Evolutionary conservation across 2,888 invertebrate genomes (phyloP), one percentile per base, ranked within the genome.

Genomic region (Pseudococcus jackbeardsleyi): DNA sequence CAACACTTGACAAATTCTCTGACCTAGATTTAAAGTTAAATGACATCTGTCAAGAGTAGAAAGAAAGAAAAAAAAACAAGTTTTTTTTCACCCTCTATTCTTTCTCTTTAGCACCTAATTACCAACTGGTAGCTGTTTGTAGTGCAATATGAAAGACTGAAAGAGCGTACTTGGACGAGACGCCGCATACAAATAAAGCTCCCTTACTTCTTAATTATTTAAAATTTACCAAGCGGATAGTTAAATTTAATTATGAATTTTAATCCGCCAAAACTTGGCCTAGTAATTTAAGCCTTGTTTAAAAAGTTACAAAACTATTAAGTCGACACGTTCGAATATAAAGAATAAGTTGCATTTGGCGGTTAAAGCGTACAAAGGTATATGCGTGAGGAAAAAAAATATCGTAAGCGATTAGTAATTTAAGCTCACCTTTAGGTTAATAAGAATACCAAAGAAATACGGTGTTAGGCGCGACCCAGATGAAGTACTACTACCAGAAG

Each of bases 341-440:
- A 72, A 72, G 26, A 79, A 82, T 19, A 11, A 46, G 9, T 82
- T 82, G 79, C 85, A 54, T 48, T 85, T 33, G 22, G 39, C n/a
- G 33, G 26, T 15, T 46, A 46, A 85, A 19, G 59, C 59, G 59
- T 11, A 42, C 7, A 42, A 42, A 42, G 42, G 46, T 33, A 59
- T 2, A 85, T 85, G 59, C 54, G 59, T 85, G 59, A 19, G 84
- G n/a, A 85, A 85, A 33, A 48, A 59, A 50, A 59, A 22, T 84
- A 84, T 42, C 59, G 54, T 59, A 85, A 85, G 85, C 54, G 85
- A 59, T 82, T 82, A 82, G 79, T 82, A 82, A 82, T 82, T 72
- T 46, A 39, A 46, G 77, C 84, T 86, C 79, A 89, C 88, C 89
- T 89, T 89, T 22, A 89, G 26, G 68, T 12, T 82, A 72, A 89